phyloP scores from a whole-genome alignment of 2,888 invertebrate species.

The Cylloceria caligata region DNA sequence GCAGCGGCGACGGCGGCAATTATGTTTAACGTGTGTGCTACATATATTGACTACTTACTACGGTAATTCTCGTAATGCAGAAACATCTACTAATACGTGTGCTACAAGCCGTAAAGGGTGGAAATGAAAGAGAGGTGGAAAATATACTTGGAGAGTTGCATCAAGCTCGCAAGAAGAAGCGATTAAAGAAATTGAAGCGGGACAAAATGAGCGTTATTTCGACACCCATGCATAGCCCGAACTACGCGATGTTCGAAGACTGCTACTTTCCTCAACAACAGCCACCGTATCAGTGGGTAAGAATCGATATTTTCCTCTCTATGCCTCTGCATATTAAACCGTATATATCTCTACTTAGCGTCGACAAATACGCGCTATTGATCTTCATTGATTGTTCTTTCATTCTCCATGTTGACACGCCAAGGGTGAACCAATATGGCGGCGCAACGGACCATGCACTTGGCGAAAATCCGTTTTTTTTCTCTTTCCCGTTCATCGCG shows the following conservation, averaged over 20 bases:
- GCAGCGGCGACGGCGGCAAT: no score
- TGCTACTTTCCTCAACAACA: slow-evolving; percentile 76
- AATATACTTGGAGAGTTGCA: slow-evolving; percentile 77
- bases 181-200: slow-evolving; percentile 74
- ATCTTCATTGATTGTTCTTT: slow-evolving; percentile 8
- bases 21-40: not conserved
- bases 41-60: not conserved
- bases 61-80: slow-evolving; percentile 68
- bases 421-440: slow-evolving; percentile 58
- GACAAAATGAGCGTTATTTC: slow-evolving; percentile 71
- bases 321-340: not conserved
- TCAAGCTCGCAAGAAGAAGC: slow-evolving; percentile 78
- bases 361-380: not conserved
- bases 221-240: slow-evolving; percentile 76
- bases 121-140: slow-evolving; percentile 77
- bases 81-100: slow-evolving; percentile 79
- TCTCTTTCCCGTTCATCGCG: not conserved
- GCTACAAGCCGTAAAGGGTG: slow-evolving; percentile 76
- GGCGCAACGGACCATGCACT: slow-evolving; percentile 33
- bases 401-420: not conserved
- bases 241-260: slow-evolving; percentile 77
- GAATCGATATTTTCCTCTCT: slow-evolving; percentile 33
- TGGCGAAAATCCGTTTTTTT: not conserved
- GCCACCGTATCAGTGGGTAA: slow-evolving; percentile 81
- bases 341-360: not conserved